Evolutionary conservation across 2,888 invertebrate genomes (phyloP).

Genomic region (Lacanobia wlatinum): DNA sequence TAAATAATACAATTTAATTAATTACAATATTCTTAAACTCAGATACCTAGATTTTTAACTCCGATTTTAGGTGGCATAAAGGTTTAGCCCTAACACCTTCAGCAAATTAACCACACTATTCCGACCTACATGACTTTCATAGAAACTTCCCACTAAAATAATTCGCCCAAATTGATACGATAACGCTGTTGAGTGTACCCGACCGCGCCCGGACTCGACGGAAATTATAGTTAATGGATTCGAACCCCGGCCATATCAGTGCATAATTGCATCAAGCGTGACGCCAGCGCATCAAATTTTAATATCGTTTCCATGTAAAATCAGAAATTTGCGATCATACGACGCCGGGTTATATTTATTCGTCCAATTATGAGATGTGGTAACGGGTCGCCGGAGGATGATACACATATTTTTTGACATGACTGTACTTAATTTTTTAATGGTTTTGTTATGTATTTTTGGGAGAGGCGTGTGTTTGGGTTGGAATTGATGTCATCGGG

Average conservation of each 20-base stretch:
- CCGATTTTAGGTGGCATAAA: background rate
- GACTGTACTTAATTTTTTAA: slow-evolving; percentile 52
- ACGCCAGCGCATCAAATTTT: slow-evolving; percentile 72
- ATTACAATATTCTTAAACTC: no score
- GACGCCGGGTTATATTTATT: slow-evolving; percentile 46
- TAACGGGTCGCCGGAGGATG: background rate
- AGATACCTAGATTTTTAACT: background rate
- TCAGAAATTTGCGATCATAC: slow-evolving; percentile 56
- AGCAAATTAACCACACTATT: background rate
- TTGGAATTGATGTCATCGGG: background rate
- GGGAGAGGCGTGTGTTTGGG: slow-evolving; percentile 7
- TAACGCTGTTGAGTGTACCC: slow-evolving; percentile 59
- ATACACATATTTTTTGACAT: slow-evolving; percentile 31
- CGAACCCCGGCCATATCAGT: slow-evolving; percentile 82
- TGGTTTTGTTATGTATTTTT: slow-evolving; percentile 37
- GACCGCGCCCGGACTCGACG: slow-evolving; percentile 58
- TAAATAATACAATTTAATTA: no score
- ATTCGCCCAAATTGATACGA: slow-evolving; percentile 48
- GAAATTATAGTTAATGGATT: slow-evolving; percentile 86
- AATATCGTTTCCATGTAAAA: slow-evolving; percentile 68
- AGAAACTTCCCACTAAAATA: slow-evolving; percentile 24
- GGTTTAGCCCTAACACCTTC: background rate
- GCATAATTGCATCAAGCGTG: slow-evolving; percentile 84
- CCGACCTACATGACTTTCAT: background rate
- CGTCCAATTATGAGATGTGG: slow-evolving; percentile 52